phyloP scores from a whole-genome alignment of 1,140 invertebrate species.

The Macrotrachela quadricornifera region DNA sequence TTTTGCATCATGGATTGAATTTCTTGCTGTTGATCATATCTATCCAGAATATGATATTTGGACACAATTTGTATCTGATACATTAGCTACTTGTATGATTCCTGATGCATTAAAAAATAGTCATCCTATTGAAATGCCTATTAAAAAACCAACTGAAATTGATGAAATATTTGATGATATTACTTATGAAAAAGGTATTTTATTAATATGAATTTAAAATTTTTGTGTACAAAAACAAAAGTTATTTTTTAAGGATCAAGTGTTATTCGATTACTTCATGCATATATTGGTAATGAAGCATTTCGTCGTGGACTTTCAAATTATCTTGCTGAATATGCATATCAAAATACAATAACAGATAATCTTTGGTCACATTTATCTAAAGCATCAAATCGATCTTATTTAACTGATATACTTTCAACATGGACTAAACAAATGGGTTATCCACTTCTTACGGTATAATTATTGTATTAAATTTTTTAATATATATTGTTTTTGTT shows the following conservation, averaged over 20 bases:
- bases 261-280: background rate
- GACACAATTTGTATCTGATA: conserved; percentile 27
- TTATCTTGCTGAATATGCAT: conserved; percentile 68
- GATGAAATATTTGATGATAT: background rate
- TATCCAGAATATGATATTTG: conserved; percentile 36
- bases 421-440: conserved; percentile 72
- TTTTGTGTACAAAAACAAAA: too few relatives aligned
- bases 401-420: conserved; percentile 72
- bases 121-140: background rate
- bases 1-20: conserved; percentile 31
- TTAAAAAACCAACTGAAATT: background rate
- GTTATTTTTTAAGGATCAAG: too few relatives aligned
- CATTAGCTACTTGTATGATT: background rate
- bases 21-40: conserved; percentile 31
- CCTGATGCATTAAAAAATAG: background rate
- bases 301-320: conserved; percentile 82
- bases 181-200: background rate
- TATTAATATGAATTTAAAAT: background rate
- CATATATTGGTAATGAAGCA: conserved; percentile 25
- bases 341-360: conserved; percentile 71
- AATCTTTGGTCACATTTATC: conserved; percentile 77
- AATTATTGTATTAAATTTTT: conserved; percentile 18
- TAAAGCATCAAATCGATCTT: conserved; percentile 58
- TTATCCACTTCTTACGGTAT: conserved; percentile 2
- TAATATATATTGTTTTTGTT: too few relatives aligned